Percentiles rank a stretch among this genome's conserved stretches.
Conservation (phyloP, 2,113 vertebrate species). For the Campylomormyrus tamandua region DNA sequence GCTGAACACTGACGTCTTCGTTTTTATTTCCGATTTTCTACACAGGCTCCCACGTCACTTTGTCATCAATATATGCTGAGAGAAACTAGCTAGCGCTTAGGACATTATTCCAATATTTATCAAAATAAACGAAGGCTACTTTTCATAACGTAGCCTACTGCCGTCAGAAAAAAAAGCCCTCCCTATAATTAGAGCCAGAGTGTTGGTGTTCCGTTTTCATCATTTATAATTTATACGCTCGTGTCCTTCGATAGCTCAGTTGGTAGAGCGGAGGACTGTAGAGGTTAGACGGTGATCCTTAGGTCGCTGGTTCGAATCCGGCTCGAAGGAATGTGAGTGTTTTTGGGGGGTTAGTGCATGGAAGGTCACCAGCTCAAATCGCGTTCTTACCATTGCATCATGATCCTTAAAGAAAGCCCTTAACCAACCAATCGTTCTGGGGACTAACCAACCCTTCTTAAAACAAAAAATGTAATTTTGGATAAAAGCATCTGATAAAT, state of each 20-base stretch:
- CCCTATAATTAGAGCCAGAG: background rate
- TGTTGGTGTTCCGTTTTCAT: background rate
- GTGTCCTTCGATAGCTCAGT: slow-evolving; percentile 60
- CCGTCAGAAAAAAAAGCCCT: background rate
- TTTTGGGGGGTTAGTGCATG: background rate
- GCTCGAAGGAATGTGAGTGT: slow-evolving; percentile 59
- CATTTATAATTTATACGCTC: background rate
- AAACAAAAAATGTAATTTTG: background rate
- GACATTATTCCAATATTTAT: background rate
- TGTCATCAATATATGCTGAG: background rate
- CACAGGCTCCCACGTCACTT: background rate
- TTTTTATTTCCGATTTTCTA: background rate
- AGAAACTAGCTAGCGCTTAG: background rate
- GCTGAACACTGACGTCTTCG: background rate
- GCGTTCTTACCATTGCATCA: background rate
- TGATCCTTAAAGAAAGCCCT: background rate
- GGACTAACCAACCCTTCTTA: background rate
- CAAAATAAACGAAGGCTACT: background rate
- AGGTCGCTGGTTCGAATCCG: slow-evolving; percentile 88
- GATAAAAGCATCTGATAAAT: background rate
- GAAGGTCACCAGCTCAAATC: background rate
- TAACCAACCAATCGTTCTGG: background rate
- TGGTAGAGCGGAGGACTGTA: slow-evolving; percentile 64
- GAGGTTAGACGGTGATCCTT: slow-evolving; percentile 55
- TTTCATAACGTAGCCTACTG: background rate